phyloP scores from a whole-genome alignment of 2,113 vertebrate species.

The Zeus faber region DNA sequence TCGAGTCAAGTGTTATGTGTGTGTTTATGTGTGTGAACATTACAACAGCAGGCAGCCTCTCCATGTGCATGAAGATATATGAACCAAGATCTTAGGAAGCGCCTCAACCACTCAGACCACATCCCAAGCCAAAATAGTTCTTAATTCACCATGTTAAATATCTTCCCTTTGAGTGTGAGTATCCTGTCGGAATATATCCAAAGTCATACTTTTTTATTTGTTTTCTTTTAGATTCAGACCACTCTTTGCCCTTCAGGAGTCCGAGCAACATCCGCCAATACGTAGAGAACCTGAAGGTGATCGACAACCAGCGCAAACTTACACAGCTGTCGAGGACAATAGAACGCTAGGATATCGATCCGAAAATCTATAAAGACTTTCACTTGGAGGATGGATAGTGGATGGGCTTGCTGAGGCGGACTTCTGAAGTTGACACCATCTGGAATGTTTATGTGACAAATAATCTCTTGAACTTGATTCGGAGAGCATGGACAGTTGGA shows the following conservation, averaged over 20 bases:
- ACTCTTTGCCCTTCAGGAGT: constrained; percentile 76
- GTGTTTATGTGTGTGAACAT: too few species aligned
- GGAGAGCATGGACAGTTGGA: constrained; percentile 2
- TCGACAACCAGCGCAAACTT: constrained; percentile 89
- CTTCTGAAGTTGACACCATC: neutral
- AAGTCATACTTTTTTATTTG: neutral
- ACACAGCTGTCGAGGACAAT: constrained; percentile 83
- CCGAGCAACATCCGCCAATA: constrained; percentile 79
- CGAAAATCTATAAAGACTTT: constrained; percentile 1
- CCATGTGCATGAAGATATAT: neutral
- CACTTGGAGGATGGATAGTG: neutral
- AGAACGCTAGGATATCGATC: constrained; percentile 65
- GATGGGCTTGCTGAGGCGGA: constrained; percentile 1
- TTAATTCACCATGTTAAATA: too few species aligned
- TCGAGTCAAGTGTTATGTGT: too few species aligned
- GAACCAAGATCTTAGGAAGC: neutral
- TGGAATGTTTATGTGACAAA: too few species aligned
- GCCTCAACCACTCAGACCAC: neutral
- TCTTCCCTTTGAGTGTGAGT: too few species aligned
- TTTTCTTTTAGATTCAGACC: constrained; percentile 79
- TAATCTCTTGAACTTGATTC: too few species aligned
- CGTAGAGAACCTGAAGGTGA: constrained; percentile 87
- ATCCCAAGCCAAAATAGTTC: too few species aligned
- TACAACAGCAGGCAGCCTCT: too few species aligned
- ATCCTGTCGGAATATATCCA: neutral